Evolutionary conservation across 2,888 invertebrate genomes (phyloP).

Genomic region (Anaspis maculata): DNA sequence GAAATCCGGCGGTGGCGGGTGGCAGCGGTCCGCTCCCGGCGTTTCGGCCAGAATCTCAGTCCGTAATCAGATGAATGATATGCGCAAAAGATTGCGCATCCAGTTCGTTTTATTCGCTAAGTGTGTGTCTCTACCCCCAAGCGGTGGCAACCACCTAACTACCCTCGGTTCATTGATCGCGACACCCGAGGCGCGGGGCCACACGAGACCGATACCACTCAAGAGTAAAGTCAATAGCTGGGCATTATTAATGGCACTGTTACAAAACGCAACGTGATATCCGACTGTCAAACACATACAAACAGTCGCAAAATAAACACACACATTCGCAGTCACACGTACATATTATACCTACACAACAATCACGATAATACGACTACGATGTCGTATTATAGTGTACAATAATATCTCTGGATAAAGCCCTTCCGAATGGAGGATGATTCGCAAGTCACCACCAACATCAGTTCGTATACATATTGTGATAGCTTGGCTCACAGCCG

Average conservation of each 20-base stretch:
- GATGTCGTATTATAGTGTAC: too few relatives aligned
- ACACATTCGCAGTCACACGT: too few relatives aligned
- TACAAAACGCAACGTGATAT: constrained; percentile 17
- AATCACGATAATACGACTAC: too few relatives aligned
- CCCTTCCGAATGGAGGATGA: too few relatives aligned
- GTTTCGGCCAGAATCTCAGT: constrained; percentile 11
- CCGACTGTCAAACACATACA: constrained; percentile 9
- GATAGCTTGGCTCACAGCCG: too few relatives aligned
- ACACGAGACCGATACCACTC: constrained; percentile 24
- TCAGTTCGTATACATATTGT: too few relatives aligned
- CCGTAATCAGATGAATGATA: constrained; percentile 14
- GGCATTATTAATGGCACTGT: constrained; percentile 30
- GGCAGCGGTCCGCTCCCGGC: too few relatives aligned
- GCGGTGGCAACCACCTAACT: constrained; percentile 18
- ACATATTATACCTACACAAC: too few relatives aligned
- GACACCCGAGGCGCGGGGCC: constrained; percentile 28
- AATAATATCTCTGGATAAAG: too few relatives aligned
- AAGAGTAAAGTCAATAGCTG: constrained; percentile 30
- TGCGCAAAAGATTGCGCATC: constrained; percentile 19
- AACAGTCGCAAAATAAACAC: too few relatives aligned
- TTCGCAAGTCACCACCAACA: too few relatives aligned
- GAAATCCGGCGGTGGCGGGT: too few relatives aligned
- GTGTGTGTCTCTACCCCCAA: constrained; percentile 12
- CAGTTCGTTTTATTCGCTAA: constrained; percentile 15
- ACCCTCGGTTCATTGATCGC: constrained; percentile 32